These are phyloP conservation scores for Drosophila kokeensis DNA, from an alignment of 2,888 invertebrate genomes.

Conservation along the genomic window DNA sequence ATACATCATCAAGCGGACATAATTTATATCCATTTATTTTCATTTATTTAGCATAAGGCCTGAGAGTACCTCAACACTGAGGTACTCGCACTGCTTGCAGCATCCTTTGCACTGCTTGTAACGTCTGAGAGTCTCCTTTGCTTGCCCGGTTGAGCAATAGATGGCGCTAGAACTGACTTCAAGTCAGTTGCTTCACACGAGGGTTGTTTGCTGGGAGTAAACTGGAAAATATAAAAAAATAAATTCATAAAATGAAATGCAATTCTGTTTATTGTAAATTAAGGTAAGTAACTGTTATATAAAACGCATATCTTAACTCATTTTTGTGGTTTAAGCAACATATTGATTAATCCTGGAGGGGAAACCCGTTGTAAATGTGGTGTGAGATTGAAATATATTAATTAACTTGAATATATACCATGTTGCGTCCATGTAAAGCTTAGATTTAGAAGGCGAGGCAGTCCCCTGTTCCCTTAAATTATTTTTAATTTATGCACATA, in stretches of 20 bases:
- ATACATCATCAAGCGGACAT: constrained; percentile 1
- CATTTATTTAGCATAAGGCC: neutral
- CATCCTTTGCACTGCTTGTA: constrained; percentile 67
- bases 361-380: neutral
- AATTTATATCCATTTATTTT: constrained; percentile 15
- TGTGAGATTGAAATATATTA: neutral
- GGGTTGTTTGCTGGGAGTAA: neutral
- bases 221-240: neutral
- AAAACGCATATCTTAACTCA: neutral
- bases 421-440: neutral
- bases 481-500: neutral
- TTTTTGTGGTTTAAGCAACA: neutral
- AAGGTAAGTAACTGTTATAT: neutral
- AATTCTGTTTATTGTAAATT: neutral
- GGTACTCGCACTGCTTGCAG: constrained; percentile 71
- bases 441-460: neutral
- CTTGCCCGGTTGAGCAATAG: constrained; percentile 50
- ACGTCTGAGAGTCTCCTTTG: constrained; percentile 1
- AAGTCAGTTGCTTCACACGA: neutral
- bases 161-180: constrained; percentile 49
- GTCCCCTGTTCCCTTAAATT: neutral
- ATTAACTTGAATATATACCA: neutral
- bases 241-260: neutral
- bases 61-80: neutral
- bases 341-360: neutral